These are phyloP conservation scores for Ichneumoninae sp. DNA, from an alignment of 2,888 invertebrate genomes.

Conservation along the genomic window DNA sequence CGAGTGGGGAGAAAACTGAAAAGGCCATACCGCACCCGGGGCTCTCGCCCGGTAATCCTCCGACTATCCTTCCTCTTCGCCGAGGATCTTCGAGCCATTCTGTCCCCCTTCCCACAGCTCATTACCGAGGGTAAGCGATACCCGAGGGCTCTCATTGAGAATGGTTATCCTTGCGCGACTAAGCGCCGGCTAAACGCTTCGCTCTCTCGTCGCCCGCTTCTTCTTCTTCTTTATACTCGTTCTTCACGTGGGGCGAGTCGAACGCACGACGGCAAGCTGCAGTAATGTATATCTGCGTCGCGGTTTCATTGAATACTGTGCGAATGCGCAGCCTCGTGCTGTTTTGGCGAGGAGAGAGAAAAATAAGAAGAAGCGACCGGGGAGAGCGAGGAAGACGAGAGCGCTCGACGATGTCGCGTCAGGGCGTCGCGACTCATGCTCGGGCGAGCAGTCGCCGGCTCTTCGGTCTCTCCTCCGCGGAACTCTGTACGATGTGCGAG, in stretches of 20 bases:
- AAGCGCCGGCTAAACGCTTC: constrained; percentile 69
- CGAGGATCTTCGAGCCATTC: neutral
- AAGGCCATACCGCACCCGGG: constrained; percentile 43
- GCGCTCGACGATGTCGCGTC: constrained; percentile 63
- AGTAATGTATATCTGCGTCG: constrained; percentile 31
- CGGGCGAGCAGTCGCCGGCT: constrained; percentile 55
- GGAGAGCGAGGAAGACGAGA: constrained; percentile 19
- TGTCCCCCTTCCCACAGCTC: constrained; percentile 46
- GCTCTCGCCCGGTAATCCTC: constrained; percentile 51
- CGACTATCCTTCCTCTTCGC: constrained; percentile 34
- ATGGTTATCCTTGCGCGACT: constrained; percentile 69
- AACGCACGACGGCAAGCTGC: constrained; percentile 18
- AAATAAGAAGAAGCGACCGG: constrained; percentile 6
- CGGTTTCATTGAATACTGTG: constrained; percentile 13
- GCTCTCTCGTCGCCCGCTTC: constrained; percentile 43
- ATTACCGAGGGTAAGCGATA: constrained; percentile 74
- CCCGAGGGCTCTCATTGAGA: constrained; percentile 70
- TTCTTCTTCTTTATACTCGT: constrained; percentile 20
- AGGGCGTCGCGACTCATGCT: constrained; percentile 65
- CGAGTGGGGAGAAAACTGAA: constrained; percentile 48
- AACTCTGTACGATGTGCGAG: constrained; percentile 16
- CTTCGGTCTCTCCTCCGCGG: constrained; percentile 25
- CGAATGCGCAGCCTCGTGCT: constrained; percentile 18
- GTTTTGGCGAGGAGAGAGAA: constrained; percentile 1
- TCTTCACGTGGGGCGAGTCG: constrained; percentile 19